Base-by-base conservation (phyloP, 2,797 vertebrate genomes). In the Dipus sagitta region DNA sequence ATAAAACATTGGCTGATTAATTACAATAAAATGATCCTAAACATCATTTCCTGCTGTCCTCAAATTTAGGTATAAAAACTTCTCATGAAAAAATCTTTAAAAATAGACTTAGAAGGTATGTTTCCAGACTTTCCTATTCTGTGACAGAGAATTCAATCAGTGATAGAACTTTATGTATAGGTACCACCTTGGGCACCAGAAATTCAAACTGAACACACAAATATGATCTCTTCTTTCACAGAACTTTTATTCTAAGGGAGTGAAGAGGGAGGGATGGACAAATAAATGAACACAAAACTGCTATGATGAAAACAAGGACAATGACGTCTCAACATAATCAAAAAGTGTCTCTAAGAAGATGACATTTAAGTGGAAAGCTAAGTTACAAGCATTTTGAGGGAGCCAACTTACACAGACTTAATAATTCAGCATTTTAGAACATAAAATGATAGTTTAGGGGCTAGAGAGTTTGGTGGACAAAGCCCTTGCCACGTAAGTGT, bases 301-400 rank as follows among this genome's bases (percentile, higher is more conserved):
- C 17, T 17, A 15, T 58, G 2, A 58, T 58, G 15, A 58, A 58
- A 58, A 58, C 54, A 58, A 58, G 14, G 54, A 58, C 15, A 14
- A 14, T 58, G 54, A 58, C 2, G 54, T 58, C 54, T 17, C 54
- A 58, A 58, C 15, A 17, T 58, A 58, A 58, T 58, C 54, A 58
- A 58, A 54, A 76, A 67, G 24, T 74, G 20, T 76, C 74, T 77
- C 80, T 88, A 64, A 86, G 78, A 92, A 75, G 78, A 26, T 72
- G 71, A 85, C 72, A 68, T 32, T 85, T 83, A 91, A 42, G 60
- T 52, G 4, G 26, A 86, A 82, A 58, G 26, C n/a, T 72, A 30
- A 93, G 78, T 85, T 94, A 68, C 15, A 90, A 77, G 70, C 60
- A 89, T 82, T 92, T 76, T 94, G 2, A 91, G 80, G 65, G 64